Evolutionary conservation across 2,888 invertebrate species (phyloP).

Genomic region (Kryphioiulus occultus): DNA sequence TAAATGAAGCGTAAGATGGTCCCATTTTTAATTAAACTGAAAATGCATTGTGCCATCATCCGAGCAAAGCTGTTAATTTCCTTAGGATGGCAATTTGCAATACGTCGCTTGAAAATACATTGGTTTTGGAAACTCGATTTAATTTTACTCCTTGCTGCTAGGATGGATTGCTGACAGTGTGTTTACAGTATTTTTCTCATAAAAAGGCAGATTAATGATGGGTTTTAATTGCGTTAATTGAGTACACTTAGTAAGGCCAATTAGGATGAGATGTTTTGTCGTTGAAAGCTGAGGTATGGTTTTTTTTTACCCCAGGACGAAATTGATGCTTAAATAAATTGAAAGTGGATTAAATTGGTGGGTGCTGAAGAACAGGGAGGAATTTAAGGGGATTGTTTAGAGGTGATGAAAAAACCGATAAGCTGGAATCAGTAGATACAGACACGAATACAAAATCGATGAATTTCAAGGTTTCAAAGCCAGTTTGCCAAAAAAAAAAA

Average conservation of each 20-base stretch:
- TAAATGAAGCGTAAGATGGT: not conserved
- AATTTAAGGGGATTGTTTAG: not conserved
- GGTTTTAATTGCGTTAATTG: conserved; percentile 5
- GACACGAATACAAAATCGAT: not conserved
- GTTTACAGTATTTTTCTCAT: not conserved
- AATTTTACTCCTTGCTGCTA: not conserved
- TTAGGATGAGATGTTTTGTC: not conserved
- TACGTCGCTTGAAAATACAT: not conserved
- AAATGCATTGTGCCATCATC: not conserved
- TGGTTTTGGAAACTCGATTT: not conserved
- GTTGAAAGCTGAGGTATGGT: not conserved
- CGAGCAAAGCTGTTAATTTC: not conserved
- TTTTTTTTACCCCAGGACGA: not conserved
- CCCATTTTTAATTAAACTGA: not conserved
- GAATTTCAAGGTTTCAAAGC: conserved; percentile 5
- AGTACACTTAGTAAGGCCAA: conserved; percentile 5
- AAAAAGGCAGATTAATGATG: not conserved
- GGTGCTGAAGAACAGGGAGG: not conserved
- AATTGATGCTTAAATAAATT: conserved; percentile 5
- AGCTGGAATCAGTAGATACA: not conserved
- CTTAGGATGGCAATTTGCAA: not conserved
- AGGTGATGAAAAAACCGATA: not conserved
- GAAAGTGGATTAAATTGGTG: not conserved
- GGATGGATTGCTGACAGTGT: not conserved
- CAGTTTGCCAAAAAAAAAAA: not conserved